phyloP scores from a whole-genome alignment of 2,113 vertebrate genomes.

The Scomber scombrus region DNA sequence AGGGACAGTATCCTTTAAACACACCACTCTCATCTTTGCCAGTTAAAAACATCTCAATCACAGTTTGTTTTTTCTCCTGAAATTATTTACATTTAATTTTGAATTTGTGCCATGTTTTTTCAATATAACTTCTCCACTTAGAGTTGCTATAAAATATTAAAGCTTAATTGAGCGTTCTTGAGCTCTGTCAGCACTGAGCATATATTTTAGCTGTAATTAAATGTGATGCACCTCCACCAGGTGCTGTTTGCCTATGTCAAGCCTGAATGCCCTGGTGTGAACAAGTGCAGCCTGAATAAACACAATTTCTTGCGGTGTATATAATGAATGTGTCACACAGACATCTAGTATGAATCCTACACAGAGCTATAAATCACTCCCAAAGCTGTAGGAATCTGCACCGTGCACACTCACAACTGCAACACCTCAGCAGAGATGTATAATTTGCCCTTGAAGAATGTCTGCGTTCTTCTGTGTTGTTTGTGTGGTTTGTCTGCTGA shows the following conservation, averaged over 20 bases:
- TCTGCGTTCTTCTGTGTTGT: not conserved
- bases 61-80: not conserved
- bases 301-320: slow-evolving; percentile 19
- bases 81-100: slow-evolving; percentile 18
- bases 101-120: slow-evolving; percentile 14
- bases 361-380: slow-evolving; percentile 29
- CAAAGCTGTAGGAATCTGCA: slow-evolving; percentile 8
- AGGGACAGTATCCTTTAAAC: not conserved
- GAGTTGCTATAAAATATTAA: slow-evolving; percentile 3
- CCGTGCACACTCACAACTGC: not conserved
- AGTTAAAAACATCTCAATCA: slow-evolving; percentile 2
- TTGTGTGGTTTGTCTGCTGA: not conserved
- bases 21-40: slow-evolving; percentile 3
- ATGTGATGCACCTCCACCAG: slow-evolving; percentile 18
- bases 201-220: slow-evolving; percentile 41
- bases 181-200: slow-evolving; percentile 6
- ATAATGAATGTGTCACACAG: slow-evolving; percentile 36
- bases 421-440: not conserved
- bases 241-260: slow-evolving; percentile 27
- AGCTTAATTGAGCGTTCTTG: slow-evolving; percentile 2
- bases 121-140: not conserved
- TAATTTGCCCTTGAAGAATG: slow-evolving; percentile 11
- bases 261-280: slow-evolving; percentile 12
- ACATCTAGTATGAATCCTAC: slow-evolving; percentile 17
- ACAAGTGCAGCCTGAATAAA: slow-evolving; percentile 31